phyloP scores from a whole-genome alignment of 2,113 vertebrate genomes.

The Sciurus niger region DNA sequence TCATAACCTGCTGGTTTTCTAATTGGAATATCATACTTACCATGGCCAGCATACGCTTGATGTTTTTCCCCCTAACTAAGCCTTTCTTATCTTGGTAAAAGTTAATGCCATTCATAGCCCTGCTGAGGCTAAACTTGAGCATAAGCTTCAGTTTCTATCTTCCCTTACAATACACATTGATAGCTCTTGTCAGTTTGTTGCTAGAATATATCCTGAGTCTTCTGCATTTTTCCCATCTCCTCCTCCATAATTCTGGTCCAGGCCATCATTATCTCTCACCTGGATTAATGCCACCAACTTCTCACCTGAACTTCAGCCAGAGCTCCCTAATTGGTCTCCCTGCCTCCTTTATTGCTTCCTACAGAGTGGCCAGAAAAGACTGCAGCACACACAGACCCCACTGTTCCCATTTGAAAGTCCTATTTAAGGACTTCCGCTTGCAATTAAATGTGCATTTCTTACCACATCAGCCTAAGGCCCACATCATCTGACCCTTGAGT shows the following conservation, averaged over 20 bases:
- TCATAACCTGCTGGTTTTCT: conserved; percentile 25
- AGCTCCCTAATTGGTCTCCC: not conserved
- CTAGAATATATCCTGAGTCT: not conserved
- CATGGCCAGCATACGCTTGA: not conserved
- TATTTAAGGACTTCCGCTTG: not conserved
- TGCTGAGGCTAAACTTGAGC: not conserved
- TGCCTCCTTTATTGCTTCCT: not conserved
- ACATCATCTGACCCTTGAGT: not conserved
- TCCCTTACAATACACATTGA: not conserved
- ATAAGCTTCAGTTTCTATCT: not conserved
- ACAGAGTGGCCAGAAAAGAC: not conserved
- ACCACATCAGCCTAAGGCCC: not conserved
- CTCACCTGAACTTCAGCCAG: not conserved
- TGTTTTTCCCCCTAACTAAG: not conserved
- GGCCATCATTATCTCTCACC: not conserved
- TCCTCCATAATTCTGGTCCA: not conserved
- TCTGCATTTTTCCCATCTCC: not conserved
- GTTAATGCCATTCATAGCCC: not conserved
- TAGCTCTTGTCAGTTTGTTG: not conserved
- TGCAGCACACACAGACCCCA: not conserved
- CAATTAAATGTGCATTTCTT: not conserved
- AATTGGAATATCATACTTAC: conserved; percentile 35
- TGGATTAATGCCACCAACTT: not conserved
- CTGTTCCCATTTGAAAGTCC: not conserved
- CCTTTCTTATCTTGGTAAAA: not conserved